A percentile compares a stretch with the other conserved stretches of the same genome.
These are phyloP conservation scores for Apaloderma vittatum DNA, from an alignment of 2,113 vertebrate species.

Conservation along the genomic window DNA sequence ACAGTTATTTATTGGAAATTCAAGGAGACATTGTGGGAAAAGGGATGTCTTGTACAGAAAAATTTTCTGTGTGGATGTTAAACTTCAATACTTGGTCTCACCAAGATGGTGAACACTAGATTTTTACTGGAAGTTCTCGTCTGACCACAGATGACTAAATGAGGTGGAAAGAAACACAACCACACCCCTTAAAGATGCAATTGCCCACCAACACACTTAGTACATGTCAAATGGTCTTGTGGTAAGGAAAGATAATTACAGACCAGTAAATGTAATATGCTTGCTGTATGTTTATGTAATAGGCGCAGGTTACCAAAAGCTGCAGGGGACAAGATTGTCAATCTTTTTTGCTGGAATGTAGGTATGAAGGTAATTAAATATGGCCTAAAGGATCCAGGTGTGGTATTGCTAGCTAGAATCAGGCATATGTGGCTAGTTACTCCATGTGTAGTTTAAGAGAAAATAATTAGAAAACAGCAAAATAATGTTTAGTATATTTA, in stretches of 20 bases:
- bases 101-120: neutral
- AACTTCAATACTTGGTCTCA: accelerated
- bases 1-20: neutral
- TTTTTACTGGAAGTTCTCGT: neutral
- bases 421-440: neutral
- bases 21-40: neutral
- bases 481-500: neutral
- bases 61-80: neutral
- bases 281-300: neutral
- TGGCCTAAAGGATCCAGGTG: neutral
- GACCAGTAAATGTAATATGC: neutral
- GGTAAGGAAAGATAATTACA: neutral
- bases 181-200: neutral
- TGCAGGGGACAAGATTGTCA: neutral
- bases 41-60: neutral
- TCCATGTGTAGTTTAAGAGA: neutral
- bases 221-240: neutral
- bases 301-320: neutral
- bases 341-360: neutral
- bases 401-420: neutral
- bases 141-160: neutral
- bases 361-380: neutral
- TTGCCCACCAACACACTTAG: neutral
- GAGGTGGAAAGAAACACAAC: neutral
- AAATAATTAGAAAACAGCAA: neutral